Base-by-base conservation (phyloP, 2,888 invertebrate genomes). In the Nemapogon koenigi region DNA sequence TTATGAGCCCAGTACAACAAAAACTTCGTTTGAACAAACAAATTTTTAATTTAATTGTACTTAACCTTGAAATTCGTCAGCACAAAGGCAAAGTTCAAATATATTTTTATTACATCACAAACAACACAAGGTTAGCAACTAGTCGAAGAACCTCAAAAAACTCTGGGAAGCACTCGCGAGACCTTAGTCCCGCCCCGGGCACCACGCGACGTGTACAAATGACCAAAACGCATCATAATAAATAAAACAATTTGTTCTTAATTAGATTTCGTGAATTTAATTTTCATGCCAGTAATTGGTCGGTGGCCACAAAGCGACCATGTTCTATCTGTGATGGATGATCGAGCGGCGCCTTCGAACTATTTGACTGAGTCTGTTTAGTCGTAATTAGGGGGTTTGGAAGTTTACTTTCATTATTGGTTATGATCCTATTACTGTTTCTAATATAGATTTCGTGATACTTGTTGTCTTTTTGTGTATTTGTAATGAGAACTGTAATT, bases 231-330 rank as follows among this genome's bases (percentile, higher is more conserved):
- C 73, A 78, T 76, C 76, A 78, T 76, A 76, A 78, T 78, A 78
- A 76, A 78, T 78, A 76, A 78, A 76, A 78, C 78, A 78, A 78
- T 78, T 78, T 78, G 71, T 73, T 75, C 72, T 73, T 78, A 78
- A 78, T 78, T 78, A 78, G 78, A 78, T 78, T 76, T 78, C 73
- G 76, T 78, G 78, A 76, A 78, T 78, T 78, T 78, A 78, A 78
- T 78, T 78, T 76, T 76, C 76, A 76, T 76, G 76, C 64, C 67
- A 53, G 76, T 78, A 78, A 78, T 78, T 72, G 76, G 78, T 75
- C 73, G 75, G 78, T 70, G 69, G 72, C 64, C 72, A 75, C 76
- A 78, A 78, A 78, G 75, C 53, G 55, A 50, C 49, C 51, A 52
- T n/a, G 57, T 55, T 70, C 72, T 73, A 76, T 76, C 66, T 55